Evolutionary conservation across 2,113 vertebrate genomes (phyloP).

Genomic region (Sapayoa aenigma): DNA sequence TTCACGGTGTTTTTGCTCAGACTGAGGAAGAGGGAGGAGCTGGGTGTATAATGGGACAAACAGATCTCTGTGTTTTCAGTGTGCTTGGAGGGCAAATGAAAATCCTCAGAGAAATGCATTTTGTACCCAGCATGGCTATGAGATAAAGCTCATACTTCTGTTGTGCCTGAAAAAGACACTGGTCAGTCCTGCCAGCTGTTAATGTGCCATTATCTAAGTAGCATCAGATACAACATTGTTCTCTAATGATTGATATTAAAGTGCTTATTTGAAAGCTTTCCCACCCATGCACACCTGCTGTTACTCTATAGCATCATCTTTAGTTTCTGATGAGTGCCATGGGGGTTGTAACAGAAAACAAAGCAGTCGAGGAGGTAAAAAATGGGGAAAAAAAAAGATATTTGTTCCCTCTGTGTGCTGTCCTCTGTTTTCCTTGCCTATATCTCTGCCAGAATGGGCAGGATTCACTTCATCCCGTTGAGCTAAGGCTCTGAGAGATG

Average conservation of each 20-base stretch:
- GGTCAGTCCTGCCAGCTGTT: background rate
- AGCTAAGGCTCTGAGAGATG: background rate
- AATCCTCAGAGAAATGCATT: background rate
- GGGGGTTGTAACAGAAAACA: background rate
- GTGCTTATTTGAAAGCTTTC: background rate
- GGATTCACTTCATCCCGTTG: background rate
- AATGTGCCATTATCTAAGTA: background rate
- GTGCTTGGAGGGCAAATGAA: background rate
- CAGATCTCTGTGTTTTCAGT: background rate
- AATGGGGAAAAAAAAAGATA: background rate
- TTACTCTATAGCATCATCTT: background rate
- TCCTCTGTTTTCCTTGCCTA: background rate
- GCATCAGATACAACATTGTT: background rate
- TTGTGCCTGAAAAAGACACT: background rate
- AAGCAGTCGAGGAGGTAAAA: background rate
- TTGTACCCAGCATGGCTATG: background rate
- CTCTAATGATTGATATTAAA: constrained; percentile 9
- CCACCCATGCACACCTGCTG: background rate
- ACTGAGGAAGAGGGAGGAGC: background rate
- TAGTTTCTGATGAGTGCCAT: background rate
- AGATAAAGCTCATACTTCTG: background rate
- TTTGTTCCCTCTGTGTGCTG: background rate
- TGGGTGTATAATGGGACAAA: background rate
- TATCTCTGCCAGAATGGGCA: background rate
- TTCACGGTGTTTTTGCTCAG: background rate